These are phyloP conservation scores for Petrocephalus sullivani DNA, from an alignment of 2,797 vertebrate species.

Conservation along the genomic window DNA sequence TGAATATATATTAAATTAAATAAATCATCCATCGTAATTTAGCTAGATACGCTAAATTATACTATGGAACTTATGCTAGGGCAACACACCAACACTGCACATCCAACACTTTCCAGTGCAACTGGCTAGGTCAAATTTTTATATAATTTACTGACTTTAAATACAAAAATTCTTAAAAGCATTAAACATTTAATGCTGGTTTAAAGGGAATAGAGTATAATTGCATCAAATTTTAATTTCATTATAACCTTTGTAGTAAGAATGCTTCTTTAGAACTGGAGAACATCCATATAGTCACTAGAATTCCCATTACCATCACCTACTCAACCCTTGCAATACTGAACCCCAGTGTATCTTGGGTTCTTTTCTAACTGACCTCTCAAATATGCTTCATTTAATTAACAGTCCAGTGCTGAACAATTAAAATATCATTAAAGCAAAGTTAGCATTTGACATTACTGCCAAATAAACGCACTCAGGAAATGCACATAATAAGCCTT, in stretches of 20 bases:
- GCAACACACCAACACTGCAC: no score
- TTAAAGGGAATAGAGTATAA: neutral
- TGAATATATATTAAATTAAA: neutral
- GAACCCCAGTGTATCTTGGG: neutral
- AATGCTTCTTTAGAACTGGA: neutral
- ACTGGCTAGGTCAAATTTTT: neutral
- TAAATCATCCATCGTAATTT: no score
- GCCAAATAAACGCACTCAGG: neutral
- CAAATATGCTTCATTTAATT: neutral
- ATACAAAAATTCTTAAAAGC: neutral
- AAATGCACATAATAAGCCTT: neutral
- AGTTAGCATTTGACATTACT: neutral
- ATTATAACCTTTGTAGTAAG: neutral
- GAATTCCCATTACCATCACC: neutral
- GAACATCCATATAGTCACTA: neutral
- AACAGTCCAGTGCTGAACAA: constrained; percentile 2
- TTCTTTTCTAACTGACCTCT: neutral
- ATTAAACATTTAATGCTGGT: neutral
- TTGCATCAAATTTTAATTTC: neutral
- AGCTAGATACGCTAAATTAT: no score
- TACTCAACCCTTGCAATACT: neutral
- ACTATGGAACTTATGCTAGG: no score
- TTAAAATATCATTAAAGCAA: neutral
- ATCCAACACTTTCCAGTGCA: no score
- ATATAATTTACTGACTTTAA: neutral